A percentile compares a stretch with the other conserved stretches of the same genome.
phyloP scores from a whole-genome alignment of 2,797 vertebrate species.

The Falco columbarius region DNA sequence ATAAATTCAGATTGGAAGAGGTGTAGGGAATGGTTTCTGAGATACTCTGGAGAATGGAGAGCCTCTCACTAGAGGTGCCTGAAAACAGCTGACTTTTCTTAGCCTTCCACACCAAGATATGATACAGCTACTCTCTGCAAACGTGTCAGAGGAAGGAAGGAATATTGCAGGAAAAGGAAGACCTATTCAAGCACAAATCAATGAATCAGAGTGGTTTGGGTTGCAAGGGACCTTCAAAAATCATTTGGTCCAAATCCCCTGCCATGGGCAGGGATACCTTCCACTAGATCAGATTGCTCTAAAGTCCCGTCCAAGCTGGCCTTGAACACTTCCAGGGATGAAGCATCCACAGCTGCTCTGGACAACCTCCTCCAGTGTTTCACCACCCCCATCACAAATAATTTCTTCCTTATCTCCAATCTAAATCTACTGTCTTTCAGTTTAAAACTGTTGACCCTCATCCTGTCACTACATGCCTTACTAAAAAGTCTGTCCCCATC shows the following conservation, averaged over 20 bases:
- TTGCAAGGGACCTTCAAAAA: too few species aligned
- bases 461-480: background rate
- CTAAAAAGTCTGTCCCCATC: background rate
- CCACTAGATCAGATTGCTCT: too few species aligned
- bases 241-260: too few species aligned
- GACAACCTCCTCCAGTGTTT: too few species aligned
- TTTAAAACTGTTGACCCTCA: background rate
- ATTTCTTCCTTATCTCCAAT: background rate
- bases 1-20: background rate
- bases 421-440: background rate
- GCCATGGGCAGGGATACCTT: too few species aligned
- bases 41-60: background rate
- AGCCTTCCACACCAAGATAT: background rate
- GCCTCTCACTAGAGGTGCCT: background rate
- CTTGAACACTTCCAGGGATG: too few species aligned
- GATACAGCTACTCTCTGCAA: background rate
- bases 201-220: background rate
- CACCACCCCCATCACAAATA: accelerated
- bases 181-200: background rate
- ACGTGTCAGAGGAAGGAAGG: background rate
- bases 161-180: background rate
- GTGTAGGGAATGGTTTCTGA: background rate
- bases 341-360: too few species aligned
- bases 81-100: background rate
- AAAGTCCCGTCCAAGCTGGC: too few species aligned